phyloP scores from a whole-genome alignment of 2,797 vertebrate genomes.

The Oreochromis grahami region DNA sequence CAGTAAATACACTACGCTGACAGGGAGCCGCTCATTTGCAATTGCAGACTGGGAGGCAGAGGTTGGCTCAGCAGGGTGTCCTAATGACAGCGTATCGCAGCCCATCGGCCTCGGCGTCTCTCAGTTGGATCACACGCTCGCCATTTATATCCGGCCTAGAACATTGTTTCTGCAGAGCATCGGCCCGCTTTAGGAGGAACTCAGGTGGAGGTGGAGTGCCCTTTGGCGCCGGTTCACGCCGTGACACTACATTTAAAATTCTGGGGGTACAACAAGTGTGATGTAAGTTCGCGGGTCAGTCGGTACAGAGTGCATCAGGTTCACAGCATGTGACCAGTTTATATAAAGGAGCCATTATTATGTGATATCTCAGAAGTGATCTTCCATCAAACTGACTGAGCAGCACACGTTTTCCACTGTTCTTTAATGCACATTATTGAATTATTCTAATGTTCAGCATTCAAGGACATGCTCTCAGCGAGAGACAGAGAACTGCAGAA shows the following conservation, averaged over 20 bases:
- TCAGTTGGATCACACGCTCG: constrained; percentile 30
- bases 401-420: neutral
- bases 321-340: neutral
- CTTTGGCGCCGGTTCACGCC: neutral
- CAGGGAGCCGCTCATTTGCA: constrained; percentile 51
- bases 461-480: neutral
- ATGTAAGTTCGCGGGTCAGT: constrained; percentile 19
- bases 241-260: constrained; percentile 6
- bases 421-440: neutral
- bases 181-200: neutral
- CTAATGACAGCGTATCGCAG: constrained; percentile 70
- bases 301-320: constrained; percentile 3
- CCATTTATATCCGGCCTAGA: constrained; percentile 50
- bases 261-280: neutral
- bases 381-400: neutral
- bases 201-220: neutral
- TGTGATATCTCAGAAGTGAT: neutral
- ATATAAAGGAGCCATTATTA: neutral
- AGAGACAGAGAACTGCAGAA: neutral
- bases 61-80: constrained; percentile 64
- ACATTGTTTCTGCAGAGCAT: constrained; percentile 40
- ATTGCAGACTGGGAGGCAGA: constrained; percentile 60
- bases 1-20: constrained; percentile 60
- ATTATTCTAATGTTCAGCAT: neutral
- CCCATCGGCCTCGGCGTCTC: constrained; percentile 43